Evolutionary conservation across 1,140 invertebrate species (phyloP).

Genomic region (Ceratosolen solmsi): DNA sequence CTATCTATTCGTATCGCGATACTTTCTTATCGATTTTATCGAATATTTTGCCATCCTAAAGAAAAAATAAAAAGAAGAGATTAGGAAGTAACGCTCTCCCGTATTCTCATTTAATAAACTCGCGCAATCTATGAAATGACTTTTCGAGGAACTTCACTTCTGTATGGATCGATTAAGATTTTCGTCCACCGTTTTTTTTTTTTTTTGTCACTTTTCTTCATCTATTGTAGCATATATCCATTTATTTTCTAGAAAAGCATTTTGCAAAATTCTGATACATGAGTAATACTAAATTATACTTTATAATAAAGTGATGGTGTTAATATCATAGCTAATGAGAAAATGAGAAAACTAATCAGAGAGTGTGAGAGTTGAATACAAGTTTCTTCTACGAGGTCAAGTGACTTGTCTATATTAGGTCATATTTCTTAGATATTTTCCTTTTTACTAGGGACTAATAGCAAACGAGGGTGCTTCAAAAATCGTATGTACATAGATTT

Average conservation of each 20-base stretch:
- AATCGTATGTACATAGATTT: too few relatives aligned
- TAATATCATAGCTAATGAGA: neutral
- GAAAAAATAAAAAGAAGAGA: neutral
- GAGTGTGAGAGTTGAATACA: neutral
- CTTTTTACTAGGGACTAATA: neutral
- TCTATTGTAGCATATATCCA: too few relatives aligned
- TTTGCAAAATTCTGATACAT: too few relatives aligned
- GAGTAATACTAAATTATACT: too few relatives aligned
- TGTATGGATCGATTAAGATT: constrained; percentile 7
- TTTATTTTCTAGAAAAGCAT: too few relatives aligned
- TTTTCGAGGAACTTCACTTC: neutral
- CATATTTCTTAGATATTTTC: neutral
- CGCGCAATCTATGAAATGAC: neutral
- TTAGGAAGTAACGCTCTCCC: neutral
- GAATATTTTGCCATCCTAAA: neutral
- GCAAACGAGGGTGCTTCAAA: too few relatives aligned
- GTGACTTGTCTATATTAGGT: neutral
- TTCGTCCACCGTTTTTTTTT: neutral
- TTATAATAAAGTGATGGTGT: too few relatives aligned
- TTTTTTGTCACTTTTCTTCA: neutral
- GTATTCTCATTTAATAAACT: neutral
- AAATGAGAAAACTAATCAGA: neutral
- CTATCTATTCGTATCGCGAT: neutral
- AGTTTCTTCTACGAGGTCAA: constrained; percentile 22
- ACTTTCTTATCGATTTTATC: constrained; percentile 32